Conservation (phyloP, 2,888 invertebrate genomes). For the Hipparchia sbordonii region DNA sequence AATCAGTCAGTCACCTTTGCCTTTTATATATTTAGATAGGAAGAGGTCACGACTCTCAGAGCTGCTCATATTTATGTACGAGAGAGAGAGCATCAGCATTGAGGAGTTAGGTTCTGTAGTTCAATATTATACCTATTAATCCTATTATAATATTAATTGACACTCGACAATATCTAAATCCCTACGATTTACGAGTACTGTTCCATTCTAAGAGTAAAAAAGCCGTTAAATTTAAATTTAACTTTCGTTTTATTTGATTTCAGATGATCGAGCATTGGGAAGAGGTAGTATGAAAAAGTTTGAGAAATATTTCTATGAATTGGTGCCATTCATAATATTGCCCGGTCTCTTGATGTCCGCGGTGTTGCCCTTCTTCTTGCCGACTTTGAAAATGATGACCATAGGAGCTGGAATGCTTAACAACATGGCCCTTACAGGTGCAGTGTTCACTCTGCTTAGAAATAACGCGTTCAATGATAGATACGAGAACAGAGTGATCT, state of each 20-base stretch:
- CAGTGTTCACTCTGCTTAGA: conserved; percentile 81
- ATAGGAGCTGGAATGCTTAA: conserved; percentile 84
- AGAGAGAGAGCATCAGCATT: too few species aligned
- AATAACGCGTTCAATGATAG: conserved; percentile 83
- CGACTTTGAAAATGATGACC: conserved; percentile 86
- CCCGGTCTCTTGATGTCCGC: conserved; percentile 86
- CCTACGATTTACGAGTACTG: neutral
- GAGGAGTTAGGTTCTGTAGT: too few species aligned
- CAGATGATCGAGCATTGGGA: conserved; percentile 55
- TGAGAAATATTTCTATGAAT: conserved; percentile 60
- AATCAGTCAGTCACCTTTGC: too few species aligned
- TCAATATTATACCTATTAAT: too few species aligned
- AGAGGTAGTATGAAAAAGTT: conserved; percentile 66
- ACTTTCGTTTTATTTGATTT: conserved; percentile 35
- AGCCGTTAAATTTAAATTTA: neutral
- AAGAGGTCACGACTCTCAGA: too few species aligned
- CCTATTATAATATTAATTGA: too few species aligned
- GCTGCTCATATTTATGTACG: too few species aligned
- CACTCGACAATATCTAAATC: too few species aligned
- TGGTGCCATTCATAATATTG: conserved; percentile 82
- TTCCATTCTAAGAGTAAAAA: neutral
- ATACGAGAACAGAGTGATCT: conserved; percentile 80
- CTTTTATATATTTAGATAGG: too few species aligned
- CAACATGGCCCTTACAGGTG: conserved; percentile 86
- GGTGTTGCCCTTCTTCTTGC: conserved; percentile 86